Conservation (phyloP, 1,140 invertebrate species). For the Orchestia grillus region DNA sequence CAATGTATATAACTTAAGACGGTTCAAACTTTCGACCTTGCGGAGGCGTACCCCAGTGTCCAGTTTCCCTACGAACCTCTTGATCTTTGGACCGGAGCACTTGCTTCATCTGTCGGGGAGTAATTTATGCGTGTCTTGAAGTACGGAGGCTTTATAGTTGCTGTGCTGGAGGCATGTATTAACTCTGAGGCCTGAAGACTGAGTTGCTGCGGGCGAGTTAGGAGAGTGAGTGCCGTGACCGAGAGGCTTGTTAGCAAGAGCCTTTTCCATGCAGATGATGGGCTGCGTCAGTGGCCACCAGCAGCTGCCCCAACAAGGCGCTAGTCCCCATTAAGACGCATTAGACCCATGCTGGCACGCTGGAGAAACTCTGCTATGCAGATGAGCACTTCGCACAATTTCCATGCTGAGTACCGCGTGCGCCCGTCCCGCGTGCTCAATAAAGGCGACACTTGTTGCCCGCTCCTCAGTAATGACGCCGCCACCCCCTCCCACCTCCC, state of each 20-base stretch:
- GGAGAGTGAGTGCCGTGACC: slow-evolving; percentile 10
- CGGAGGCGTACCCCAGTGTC: not conserved
- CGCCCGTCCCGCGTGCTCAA: not conserved
- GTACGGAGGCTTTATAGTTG: slow-evolving; percentile 7
- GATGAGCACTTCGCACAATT: slow-evolving; percentile 46
- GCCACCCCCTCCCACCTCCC: no score
- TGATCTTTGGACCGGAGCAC: not conserved
- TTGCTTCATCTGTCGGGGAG: not conserved
- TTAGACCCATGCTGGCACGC: not conserved
- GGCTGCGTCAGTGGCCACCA: not conserved
- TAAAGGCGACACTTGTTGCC: slow-evolving; percentile 39
- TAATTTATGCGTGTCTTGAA: slow-evolving; percentile 9
- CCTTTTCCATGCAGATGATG: slow-evolving; percentile 50
- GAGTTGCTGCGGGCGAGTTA: slow-evolving; percentile 8
- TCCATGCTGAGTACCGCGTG: not conserved
- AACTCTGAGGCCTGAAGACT: not conserved
- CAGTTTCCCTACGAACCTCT: not conserved
- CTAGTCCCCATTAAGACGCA: not conserved
- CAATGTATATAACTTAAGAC: not conserved
- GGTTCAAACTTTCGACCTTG: not conserved
- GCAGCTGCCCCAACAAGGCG: not conserved
- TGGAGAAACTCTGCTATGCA: slow-evolving; percentile 47
- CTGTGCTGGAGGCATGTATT: not conserved
- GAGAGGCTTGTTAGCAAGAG: slow-evolving; percentile 24
- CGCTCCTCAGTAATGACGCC: not conserved